Conservation (phyloP, 2,113 vertebrate species). For the Lagopus leucura region DNA sequence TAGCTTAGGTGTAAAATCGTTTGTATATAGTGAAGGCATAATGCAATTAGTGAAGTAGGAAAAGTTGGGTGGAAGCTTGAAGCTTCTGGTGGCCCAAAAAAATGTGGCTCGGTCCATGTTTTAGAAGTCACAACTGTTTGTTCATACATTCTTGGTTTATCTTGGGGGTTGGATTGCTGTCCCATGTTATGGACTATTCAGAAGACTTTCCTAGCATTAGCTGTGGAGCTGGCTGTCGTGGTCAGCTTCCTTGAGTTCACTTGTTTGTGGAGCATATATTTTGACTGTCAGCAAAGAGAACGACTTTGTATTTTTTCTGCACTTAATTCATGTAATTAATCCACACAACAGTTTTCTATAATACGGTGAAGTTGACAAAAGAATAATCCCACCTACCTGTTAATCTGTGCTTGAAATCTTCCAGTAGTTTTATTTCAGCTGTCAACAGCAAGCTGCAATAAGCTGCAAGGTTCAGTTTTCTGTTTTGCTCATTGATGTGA, state of each 20-base stretch:
- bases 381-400: conserved; percentile 42
- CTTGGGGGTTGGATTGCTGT: conserved; percentile 37
- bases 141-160: conserved; percentile 50
- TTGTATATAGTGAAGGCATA: conserved; percentile 76
- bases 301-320: conserved; percentile 68
- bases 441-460: conserved; percentile 46
- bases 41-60: conserved; percentile 66
- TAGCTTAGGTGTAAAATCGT: conserved; percentile 74
- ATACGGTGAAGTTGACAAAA: conserved; percentile 9
- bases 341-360: conserved; percentile 48
- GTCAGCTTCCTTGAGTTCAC: conserved; percentile 59
- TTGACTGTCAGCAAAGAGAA: conserved; percentile 63
- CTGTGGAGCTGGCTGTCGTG: conserved; percentile 22
- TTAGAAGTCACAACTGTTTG: conserved; percentile 59
- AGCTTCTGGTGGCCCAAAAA: conserved; percentile 11
- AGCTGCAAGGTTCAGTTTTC: conserved; percentile 22
- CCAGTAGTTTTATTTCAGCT: conserved; percentile 51
- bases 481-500: conserved; percentile 27
- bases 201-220: conserved; percentile 57
- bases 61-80: conserved; percentile 25
- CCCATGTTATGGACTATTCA: conserved; percentile 41
- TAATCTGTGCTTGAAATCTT: conserved; percentile 69
- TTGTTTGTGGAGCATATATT: conserved; percentile 58
- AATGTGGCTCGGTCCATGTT: not conserved
- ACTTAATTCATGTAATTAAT: conserved; percentile 68